Base-by-base conservation (phyloP, 2,113 vertebrate genomes). In the Apistogramma diplotaenia region DNA sequence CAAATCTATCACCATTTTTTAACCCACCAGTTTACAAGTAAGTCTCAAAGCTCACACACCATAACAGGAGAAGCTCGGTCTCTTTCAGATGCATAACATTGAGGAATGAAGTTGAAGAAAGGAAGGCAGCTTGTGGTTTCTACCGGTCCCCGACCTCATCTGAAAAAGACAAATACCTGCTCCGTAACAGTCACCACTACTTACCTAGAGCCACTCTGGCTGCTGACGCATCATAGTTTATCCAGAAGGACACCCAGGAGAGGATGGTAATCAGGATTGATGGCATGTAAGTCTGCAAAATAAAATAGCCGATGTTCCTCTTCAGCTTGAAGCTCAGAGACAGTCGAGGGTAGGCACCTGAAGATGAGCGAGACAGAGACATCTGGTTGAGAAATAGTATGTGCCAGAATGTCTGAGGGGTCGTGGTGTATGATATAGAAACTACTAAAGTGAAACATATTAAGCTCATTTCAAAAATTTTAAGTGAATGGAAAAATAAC, bases 301-400 rank as follows among this genome's bases (percentile, higher is more conserved):
- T 99, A 95, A 99, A 99, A 94, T 99, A 99, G 84, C 97, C 97
- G 80, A 99, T 98, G 93, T 99, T 99, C 89, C 97, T 98, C 94
- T 98, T 99, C 78, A 99, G 95, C 91, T 97, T 98, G 95, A 99
- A 99, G 94, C 97, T 98, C 89, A 99, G 96, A 59, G 97, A 99
- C 89, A 99, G 95, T 79, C 97, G 96, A 84, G 97, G 97, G 85
- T 99, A 99, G 92, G 97, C 97, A 94, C 97, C 97, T 99, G 12
- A 51, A 29, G 40, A 31, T 5, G 21, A 27, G 61, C 8, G 8
- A 74, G 25, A 51, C 13, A 46, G 4, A 54, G 33, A 46, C 12
- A 9, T 19, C 18, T n/a, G 23, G 16, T 49, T 29, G 6, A 23
- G 4, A 55, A 70, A 31, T 35, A 1, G 25, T 4, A 33, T 3